phyloP scores from a whole-genome alignment of 1,140 invertebrate genomes.

The Solenopsis fugax region DNA sequence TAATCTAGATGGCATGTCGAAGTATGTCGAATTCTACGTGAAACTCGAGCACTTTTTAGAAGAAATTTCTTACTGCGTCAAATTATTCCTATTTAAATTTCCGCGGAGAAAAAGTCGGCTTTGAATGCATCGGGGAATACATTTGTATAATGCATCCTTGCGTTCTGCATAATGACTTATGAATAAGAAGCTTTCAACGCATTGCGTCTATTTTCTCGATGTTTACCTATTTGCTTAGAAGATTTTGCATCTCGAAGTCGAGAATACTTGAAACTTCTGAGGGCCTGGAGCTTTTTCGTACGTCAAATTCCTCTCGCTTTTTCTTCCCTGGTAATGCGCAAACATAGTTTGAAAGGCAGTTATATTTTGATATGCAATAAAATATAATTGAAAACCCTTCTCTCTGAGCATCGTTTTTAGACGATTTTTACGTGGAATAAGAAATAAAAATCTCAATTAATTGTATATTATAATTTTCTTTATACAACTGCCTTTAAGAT shows the following conservation, averaged over 20 bases:
- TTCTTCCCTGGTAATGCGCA: not conserved
- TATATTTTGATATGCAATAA: not conserved
- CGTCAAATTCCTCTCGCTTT: constrained; percentile 1
- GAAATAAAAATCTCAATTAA: not conserved
- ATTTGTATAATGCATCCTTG: constrained; percentile 62
- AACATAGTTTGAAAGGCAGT: not conserved
- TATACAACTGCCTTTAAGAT: not conserved
- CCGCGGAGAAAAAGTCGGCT: constrained; percentile 32
- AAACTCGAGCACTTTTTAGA: constrained; percentile 15
- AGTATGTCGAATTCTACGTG: not conserved
- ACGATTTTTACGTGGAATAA: not conserved
- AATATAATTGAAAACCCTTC: not conserved
- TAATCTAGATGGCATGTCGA: not conserved
- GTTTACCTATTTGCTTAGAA: constrained; percentile 53
- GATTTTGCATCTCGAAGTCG: constrained; percentile 49
- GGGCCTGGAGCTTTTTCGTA: not conserved
- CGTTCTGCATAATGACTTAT: constrained; percentile 47
- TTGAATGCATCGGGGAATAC: constrained; percentile 43
- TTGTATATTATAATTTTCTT: not conserved
- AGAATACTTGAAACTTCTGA: constrained; percentile 27
- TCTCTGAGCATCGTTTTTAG: not conserved
- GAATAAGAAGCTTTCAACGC: constrained; percentile 56
- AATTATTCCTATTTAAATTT: constrained; percentile 59
- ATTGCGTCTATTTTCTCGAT: constrained; percentile 46
- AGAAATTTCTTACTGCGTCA: constrained; percentile 35